phyloP scores from a whole-genome alignment of 2,888 invertebrate genomes.

The Fragum whitleyi region DNA sequence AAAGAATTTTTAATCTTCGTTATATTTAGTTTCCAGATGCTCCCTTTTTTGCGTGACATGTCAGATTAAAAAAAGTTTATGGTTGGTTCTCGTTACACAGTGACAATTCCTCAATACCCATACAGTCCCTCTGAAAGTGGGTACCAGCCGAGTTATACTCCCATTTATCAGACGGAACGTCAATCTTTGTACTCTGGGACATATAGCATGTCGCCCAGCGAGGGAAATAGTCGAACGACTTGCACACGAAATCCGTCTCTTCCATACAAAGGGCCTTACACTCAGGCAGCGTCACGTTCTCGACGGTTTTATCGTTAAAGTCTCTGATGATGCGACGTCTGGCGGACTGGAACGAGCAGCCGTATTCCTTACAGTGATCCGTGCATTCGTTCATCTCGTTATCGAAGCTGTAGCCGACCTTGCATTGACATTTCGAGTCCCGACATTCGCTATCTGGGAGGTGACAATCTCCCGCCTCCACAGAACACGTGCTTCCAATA shows the following conservation, averaged over 20 bases:
- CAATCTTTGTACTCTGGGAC: conserved; percentile 35
- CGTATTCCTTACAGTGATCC: conserved; percentile 39
- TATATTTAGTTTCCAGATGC: no score
- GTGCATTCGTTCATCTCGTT: conserved; percentile 31
- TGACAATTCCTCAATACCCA: conserved; percentile 11
- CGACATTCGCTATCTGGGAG: conserved; percentile 49
- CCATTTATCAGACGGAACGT: conserved; percentile 35
- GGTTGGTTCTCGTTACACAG: conserved; percentile 16
- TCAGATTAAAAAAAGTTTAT: background rate
- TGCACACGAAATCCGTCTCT: conserved; percentile 42
- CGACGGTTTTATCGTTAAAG: conserved; percentile 34
- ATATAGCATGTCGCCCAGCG: conserved; percentile 49
- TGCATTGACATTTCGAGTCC: conserved; percentile 51
- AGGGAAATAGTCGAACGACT: conserved; percentile 55
- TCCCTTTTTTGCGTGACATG: no score
- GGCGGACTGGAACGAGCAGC: conserved; percentile 47
- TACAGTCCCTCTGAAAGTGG: conserved; percentile 61
- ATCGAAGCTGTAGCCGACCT: conserved; percentile 50
- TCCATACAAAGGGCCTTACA: conserved; percentile 40
- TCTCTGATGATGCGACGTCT: conserved; percentile 47
- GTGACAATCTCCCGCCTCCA: conserved; percentile 40
- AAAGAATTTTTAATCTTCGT: no score
- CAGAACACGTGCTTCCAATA: conserved; percentile 46
- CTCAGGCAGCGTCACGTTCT: conserved; percentile 34
- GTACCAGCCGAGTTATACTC: conserved; percentile 53